A percentile compares a stretch with the other conserved stretches of the same genome.
Evolutionary conservation across 2,113 vertebrate genomes (phyloP).

Genomic region (Brachionichthys hirsutus): DNA sequence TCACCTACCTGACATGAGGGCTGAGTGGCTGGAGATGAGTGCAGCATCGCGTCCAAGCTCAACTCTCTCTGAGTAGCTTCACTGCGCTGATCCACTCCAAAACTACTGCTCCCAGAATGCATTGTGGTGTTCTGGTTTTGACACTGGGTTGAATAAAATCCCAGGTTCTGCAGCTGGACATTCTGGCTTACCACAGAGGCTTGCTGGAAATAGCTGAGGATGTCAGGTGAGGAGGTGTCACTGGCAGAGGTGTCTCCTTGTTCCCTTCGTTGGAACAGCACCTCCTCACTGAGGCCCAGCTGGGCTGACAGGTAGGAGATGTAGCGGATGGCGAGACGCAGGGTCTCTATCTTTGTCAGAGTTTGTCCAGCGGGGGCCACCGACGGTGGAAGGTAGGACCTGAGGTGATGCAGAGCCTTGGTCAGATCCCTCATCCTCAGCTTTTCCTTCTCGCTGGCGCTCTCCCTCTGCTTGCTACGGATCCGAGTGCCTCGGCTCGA

Average conservation of each 20-base stretch:
- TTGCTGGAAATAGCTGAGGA: constrained; percentile 66
- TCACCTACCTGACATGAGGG: constrained; percentile 72
- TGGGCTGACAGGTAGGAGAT: constrained; percentile 80
- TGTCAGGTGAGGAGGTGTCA: constrained; percentile 57
- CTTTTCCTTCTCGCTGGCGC: constrained; percentile 84
- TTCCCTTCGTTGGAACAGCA: constrained; percentile 64
- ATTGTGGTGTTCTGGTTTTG: constrained; percentile 38
- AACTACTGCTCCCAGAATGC: constrained; percentile 58
- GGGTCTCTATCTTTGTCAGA: constrained; percentile 83
- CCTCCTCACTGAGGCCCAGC: constrained; percentile 77
- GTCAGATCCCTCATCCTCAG: constrained; percentile 83
- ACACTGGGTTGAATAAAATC: constrained; percentile 35
- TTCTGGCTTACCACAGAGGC: constrained; percentile 33
- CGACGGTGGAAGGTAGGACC: constrained; percentile 80
- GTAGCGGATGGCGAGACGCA: constrained; percentile 81
- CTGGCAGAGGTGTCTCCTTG: constrained; percentile 42
- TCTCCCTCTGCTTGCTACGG: constrained; percentile 81
- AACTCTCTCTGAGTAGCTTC: constrained; percentile 50
- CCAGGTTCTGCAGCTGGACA: constrained; percentile 39
- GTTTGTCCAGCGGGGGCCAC: constrained; percentile 78
- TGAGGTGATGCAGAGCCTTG: constrained; percentile 80
- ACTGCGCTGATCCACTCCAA: constrained; percentile 45
- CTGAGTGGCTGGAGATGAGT: constrained; percentile 54
- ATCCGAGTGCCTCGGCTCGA: constrained; percentile 54
- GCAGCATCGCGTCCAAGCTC: constrained; percentile 47